Conservation (phyloP, 53 echinoderm and acorn worm species). For the Glandiceps talaboti region DNA sequence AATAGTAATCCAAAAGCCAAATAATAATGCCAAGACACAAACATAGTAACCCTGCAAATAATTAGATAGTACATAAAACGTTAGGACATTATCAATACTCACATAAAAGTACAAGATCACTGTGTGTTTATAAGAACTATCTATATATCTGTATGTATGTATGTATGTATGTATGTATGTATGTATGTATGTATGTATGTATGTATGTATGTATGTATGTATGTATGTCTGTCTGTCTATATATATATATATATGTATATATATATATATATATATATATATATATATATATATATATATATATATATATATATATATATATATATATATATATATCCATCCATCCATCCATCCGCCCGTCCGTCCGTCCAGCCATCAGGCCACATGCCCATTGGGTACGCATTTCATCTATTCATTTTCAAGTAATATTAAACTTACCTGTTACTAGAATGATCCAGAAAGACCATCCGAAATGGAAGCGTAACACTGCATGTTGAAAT, state of each 20-base stretch:
- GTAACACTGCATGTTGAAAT: constrained; percentile 26
- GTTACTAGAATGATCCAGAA: constrained; percentile 58
- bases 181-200: not conserved
- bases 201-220: not conserved
- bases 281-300: not conserved
- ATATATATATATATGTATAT: not conserved
- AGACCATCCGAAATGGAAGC: constrained; percentile 43
- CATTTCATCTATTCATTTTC: too few relatives aligned
- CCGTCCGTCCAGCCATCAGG: too few relatives aligned
- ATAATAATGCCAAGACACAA: constrained; percentile 26
- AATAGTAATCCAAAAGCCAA: constrained; percentile 22
- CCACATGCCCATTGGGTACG: too few relatives aligned
- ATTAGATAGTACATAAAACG: too few relatives aligned
- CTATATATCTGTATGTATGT: too few relatives aligned
- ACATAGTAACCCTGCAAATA: constrained; percentile 37
- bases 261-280: not conserved
- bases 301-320: not conserved
- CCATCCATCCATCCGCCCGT: too few relatives aligned
- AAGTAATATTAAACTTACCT: too few relatives aligned
- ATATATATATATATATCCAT: too few relatives aligned
- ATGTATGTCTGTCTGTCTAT: too few relatives aligned
- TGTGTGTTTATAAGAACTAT: not conserved
- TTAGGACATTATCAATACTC: not conserved
- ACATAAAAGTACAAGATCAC: constrained; percentile 6
- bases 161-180: too few relatives aligned